A percentile compares a stretch with the other conserved stretches of the same genome.
These are phyloP conservation scores for Teleopsis dalmanni DNA, from an alignment of 1,140 invertebrate species.

Conservation along the genomic window DNA sequence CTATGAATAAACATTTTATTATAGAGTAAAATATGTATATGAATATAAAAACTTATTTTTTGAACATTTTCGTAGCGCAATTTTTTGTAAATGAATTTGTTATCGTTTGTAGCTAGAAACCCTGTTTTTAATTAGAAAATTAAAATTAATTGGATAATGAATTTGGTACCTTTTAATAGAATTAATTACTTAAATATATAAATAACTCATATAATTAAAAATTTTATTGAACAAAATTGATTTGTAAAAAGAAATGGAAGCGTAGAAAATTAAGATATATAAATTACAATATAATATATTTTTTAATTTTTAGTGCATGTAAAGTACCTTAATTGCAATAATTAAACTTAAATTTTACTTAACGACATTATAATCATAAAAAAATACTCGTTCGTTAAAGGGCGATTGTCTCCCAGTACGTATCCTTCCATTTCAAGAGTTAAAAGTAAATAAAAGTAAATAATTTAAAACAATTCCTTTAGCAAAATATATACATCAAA, in stretches of 20 bases:
- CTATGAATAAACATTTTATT: too few relatives aligned
- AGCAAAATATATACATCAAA: slow-evolving; percentile 14
- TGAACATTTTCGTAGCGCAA: slow-evolving; percentile 11
- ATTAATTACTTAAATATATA: neutral
- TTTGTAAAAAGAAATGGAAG: too few relatives aligned
- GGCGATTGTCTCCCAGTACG: slow-evolving; percentile 13
- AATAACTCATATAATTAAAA: neutral
- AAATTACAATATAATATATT: too few relatives aligned
- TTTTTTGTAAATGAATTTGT: slow-evolving; percentile 9
- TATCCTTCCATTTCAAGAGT: slow-evolving; percentile 32
- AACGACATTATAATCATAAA: slow-evolving; percentile 3
- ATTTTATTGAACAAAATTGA: too few relatives aligned
- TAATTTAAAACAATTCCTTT: slow-evolving; percentile 14
- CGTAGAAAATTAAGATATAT: too few relatives aligned
- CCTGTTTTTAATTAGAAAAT: slow-evolving; percentile 3
- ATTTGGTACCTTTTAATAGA: slow-evolving; percentile 33
- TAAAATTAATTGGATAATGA: slow-evolving; percentile 18
- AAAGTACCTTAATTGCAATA: slow-evolving; percentile 21
- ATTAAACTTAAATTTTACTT: neutral
- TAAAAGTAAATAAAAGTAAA: slow-evolving; percentile 3
- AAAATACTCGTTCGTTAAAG: neutral
- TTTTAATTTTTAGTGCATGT: slow-evolving; percentile 34
- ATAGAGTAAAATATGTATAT: too few relatives aligned
- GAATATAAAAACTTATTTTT: slow-evolving; percentile 8
- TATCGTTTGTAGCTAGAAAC: slow-evolving; percentile 10